Evolutionary conservation across 2,888 invertebrate genomes (phyloP), one percentile per base, ranked within the genome.

Genomic region (Meloe dianella): DNA sequence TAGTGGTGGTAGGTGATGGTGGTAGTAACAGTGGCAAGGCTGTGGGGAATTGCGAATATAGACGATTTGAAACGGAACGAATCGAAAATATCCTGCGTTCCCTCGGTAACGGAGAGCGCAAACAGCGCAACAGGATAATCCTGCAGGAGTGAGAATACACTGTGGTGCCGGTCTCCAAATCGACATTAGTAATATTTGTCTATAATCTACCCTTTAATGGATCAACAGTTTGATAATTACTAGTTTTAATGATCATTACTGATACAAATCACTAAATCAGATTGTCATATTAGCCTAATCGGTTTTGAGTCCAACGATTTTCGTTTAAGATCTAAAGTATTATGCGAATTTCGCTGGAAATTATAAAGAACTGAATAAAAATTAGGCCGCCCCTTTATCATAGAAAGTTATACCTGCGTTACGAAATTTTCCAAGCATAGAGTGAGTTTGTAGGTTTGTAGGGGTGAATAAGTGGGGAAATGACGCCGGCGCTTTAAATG

Each of bases 401-500:
- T 17, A 14, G 27, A 54, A 54, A 54, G 27, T 54, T 38, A 56
- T 71, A 73, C 74, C 74, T 75, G 74, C 72, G 72, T 71, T 72
- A 70, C 65, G 60, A 68, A 69, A 68, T 72, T 71, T 71, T 73
- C 70, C 69, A 67, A 67, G 67, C 68, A 67, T 24, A 54, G 10
- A 54, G n/a, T n/a, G 66, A 67, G 71, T 74, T 73, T 71, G 74
- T 67, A 57, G 72, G 70, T 72, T 71, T 66, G 68, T 63, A 57
- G 71, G 70, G 71, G 66, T 63, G 64, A 61, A 58, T 64, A 65
- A 59, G 51, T 73, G 77, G 71, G 74, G 75, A 75, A 74, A 71
- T 71, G 78, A 77, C 82, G 83, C 81, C 80, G 80, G 81, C 83
- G 83, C 81, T 78, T 73, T 81, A 71, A 66, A 68, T 75, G 73